Evolutionary conservation across 1,140 invertebrate genomes (phyloP), one percentile per base, ranked within the genome.

Genomic region (Drosophila bifasciata): DNA sequence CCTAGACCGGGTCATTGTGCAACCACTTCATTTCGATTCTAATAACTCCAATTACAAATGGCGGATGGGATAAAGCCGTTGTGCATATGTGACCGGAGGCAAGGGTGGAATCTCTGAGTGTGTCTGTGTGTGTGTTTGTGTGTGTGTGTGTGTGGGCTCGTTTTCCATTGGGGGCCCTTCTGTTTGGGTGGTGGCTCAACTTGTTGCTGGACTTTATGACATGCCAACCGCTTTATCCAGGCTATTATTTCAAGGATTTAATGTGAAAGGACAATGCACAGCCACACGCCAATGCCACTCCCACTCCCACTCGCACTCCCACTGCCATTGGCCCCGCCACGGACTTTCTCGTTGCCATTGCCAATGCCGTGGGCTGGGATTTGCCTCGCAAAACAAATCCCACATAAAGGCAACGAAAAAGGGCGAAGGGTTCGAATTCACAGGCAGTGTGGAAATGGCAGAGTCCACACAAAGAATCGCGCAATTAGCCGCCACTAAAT

Each of bases 31-130:
- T 78, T 86, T 86, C 81, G 78, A 86, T 81, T 86, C 83, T 81
- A 86, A 86, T 88, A 86, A 86, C 83, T 88, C 83, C 83, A 86
- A 86, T 88, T 88, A 88, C 83, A 72, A 83, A 88, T 88, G 78
- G 81, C 78, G 77, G 66, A 64, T 58, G 60, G 68, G 39, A 68
- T 86, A 70, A 86, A 86, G 49, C 68, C 67, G 36, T 76, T 76
- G 72, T 73, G 72, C 64, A 77, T 85, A 66, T 73, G 62, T 51
- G 43, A 61, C 46, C 23, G 43, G n/a, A 19, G 39, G 16, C 32
- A 45, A 16, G 17, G 39, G 41, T 70, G 21, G 52, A 39, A 48
- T 50, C 40, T 13, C 15, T 39, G 51, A 23, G 17, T 66, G 44
- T 49, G 36, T 43, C 59, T 46, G 43, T 49, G 46, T 46, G 32